phyloP scores from a whole-genome alignment of 1,140 invertebrate genomes.

The Drosophila lini region DNA sequence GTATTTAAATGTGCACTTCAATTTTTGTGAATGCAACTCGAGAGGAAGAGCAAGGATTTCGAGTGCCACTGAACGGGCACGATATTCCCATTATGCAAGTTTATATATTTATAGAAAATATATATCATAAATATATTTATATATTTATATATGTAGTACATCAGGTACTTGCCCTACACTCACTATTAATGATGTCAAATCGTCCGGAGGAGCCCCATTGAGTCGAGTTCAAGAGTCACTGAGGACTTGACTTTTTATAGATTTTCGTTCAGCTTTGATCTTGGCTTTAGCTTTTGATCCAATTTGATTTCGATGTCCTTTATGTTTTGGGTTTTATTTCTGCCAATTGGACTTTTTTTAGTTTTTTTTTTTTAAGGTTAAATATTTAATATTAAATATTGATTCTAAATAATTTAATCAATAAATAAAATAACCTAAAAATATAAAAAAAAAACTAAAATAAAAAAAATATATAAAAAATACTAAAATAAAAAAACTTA shows the following conservation, averaged over 20 bases:
- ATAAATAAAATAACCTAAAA: no score
- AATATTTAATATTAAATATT: no score
- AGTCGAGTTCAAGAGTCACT: slow-evolving; percentile 6
- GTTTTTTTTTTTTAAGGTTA: no score
- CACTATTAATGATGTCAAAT: slow-evolving; percentile 26
- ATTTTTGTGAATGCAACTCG: slow-evolving; percentile 31
- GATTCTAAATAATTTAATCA: no score
- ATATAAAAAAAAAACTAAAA: no score
- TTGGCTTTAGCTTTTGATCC: not conserved
- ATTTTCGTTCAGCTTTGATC: slow-evolving; percentile 13
- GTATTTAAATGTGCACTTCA: slow-evolving; percentile 40
- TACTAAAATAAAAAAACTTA: no score
- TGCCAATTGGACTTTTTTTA: no score
- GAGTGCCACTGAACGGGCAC: slow-evolving; percentile 25
- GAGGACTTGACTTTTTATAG: not conserved
- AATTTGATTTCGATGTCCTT: slow-evolving; percentile 6
- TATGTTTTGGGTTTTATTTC: not conserved
- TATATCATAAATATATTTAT: not conserved
- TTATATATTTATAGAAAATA: not conserved
- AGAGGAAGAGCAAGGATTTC: slow-evolving; percentile 14
- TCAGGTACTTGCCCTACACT: not conserved
- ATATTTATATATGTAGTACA: not conserved
- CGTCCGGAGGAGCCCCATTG: slow-evolving; percentile 5
- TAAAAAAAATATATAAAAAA: no score
- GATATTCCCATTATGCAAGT: not conserved